Evolutionary conservation across 2,888 invertebrate species (phyloP).

Genomic region (Archips xylosteana): DNA sequence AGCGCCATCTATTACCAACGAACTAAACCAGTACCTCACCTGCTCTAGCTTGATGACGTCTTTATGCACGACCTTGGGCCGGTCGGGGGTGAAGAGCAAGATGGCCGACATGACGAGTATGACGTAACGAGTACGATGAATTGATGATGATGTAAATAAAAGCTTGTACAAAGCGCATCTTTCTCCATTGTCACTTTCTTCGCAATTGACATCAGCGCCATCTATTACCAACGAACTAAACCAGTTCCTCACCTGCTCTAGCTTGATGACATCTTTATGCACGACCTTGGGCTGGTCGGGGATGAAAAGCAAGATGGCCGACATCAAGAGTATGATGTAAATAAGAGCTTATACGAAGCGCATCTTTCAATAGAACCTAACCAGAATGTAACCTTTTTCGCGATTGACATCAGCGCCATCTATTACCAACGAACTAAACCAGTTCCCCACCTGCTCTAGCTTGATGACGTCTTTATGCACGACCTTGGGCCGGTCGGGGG

Average conservation of each 20-base stretch:
- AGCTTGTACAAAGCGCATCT: too few relatives aligned
- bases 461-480: constrained; percentile 94
- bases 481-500: constrained; percentile 92
- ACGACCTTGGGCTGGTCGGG: too few relatives aligned
- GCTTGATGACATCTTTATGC: too few relatives aligned
- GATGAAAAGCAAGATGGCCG: constrained; percentile 68
- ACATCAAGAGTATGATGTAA: constrained; percentile 88
- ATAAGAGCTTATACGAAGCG: too few relatives aligned
- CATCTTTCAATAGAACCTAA: too few relatives aligned
- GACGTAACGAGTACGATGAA: too few relatives aligned
- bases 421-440: background rate
- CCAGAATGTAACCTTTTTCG: too few relatives aligned
- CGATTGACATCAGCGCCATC: background rate
- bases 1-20: background rate
- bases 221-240: too few relatives aligned
- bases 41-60: constrained; percentile 90
- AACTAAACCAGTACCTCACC: background rate
- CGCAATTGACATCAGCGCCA: too few relatives aligned
- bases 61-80: constrained; percentile 92
- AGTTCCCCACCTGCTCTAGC: constrained; percentile 59
- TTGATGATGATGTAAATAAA: too few relatives aligned
- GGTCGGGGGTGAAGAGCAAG: constrained; percentile 94
- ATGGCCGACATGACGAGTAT: constrained; percentile 91
- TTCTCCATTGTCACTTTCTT: too few relatives aligned
- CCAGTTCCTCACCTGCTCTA: too few relatives aligned